Evolutionary conservation across 2,888 invertebrate species (phyloP).

Genomic region (Melanostoma mellinum): DNA sequence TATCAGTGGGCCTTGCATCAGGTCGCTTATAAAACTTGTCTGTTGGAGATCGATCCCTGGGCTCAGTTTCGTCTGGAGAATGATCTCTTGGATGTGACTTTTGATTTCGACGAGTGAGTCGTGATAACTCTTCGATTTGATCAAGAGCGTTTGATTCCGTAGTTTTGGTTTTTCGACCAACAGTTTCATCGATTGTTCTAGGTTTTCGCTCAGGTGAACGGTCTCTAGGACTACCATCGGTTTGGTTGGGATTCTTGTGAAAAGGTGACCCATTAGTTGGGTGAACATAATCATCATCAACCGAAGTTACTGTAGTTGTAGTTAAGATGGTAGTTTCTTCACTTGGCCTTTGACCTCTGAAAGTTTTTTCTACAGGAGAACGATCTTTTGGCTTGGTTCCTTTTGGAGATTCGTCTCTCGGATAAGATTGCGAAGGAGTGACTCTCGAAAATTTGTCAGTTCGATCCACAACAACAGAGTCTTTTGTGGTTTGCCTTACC

Average conservation of each 20-base stretch:
- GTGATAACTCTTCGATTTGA: slow-evolving; percentile 1
- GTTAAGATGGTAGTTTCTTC: no score
- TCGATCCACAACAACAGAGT: no score
- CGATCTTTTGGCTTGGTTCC: background rate
- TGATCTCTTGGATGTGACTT: background rate
- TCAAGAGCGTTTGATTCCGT: background rate
- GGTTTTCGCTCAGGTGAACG: slow-evolving; percentile 8
- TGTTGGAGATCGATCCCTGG: slow-evolving; percentile 8
- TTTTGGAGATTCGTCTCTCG: background rate
- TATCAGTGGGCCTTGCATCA: background rate
- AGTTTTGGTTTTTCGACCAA: background rate
- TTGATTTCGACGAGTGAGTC: background rate
- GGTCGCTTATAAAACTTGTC: slow-evolving; percentile 7
- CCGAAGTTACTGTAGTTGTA: no score
- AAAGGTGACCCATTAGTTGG: no score
- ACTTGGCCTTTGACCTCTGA: no score
- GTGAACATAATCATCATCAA: no score
- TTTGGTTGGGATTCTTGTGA: no score
- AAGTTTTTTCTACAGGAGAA: slow-evolving; percentile 1
- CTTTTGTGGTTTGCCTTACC: no score
- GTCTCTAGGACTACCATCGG: background rate
- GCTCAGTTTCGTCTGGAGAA: background rate
- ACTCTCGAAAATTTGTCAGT: no score
- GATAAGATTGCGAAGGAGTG: no score
- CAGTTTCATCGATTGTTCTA: background rate